These are phyloP conservation scores for Papilio aristodemus DNA, from an alignment of 1,140 invertebrate species.

Conservation along the genomic window DNA sequence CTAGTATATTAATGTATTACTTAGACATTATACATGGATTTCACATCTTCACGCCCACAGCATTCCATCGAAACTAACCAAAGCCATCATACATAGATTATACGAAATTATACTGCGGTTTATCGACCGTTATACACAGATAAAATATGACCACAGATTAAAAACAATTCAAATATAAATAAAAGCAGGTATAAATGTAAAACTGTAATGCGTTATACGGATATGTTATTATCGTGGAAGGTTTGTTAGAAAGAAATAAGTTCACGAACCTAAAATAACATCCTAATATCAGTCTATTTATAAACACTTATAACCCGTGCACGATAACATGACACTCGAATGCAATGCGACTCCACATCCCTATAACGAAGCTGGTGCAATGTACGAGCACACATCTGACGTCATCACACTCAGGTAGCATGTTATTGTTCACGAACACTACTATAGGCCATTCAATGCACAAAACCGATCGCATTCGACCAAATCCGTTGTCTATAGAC, in stretches of 20 bases:
- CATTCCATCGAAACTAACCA: constrained; percentile 39
- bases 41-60: constrained; percentile 44
- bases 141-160: constrained; percentile 14
- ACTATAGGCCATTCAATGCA: constrained; percentile 55
- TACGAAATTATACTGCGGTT: neutral
- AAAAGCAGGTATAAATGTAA: neutral
- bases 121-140: constrained; percentile 22
- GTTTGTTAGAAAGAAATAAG: constrained; percentile 17
- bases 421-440: neutral
- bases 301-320: constrained; percentile 47
- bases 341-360: too few species aligned
- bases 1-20: constrained; percentile 73
- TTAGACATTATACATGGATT: constrained; percentile 67
- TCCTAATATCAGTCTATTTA: constrained; percentile 61
- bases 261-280: constrained; percentile 39
- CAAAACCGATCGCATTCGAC: constrained; percentile 28
- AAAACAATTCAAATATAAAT: constrained; percentile 13
- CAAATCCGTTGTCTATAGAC: neutral
- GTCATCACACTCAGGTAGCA: neutral
- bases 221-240: constrained; percentile 7
- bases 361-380: too few species aligned
- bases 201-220: neutral
- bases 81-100: constrained; percentile 4
- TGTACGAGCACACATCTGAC: too few species aligned
- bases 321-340: neutral